Base-by-base conservation (phyloP, 2,888 invertebrate genomes). In the Scaptomyza caliginosa region DNA sequence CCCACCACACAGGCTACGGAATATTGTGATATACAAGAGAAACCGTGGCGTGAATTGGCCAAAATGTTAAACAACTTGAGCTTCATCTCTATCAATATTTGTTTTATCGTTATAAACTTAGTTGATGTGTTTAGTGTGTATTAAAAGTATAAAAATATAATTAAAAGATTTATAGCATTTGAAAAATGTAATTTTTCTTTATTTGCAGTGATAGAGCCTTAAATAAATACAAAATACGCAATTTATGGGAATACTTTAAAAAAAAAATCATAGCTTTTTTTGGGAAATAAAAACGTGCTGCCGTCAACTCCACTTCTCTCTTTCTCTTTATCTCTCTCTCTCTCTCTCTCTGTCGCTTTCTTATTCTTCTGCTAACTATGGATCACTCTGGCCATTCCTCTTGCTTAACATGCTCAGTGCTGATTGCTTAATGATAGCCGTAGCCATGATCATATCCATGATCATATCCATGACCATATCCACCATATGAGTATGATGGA, bases 21-120 rank as follows among this genome's bases (percentile, higher is more conserved):
- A 7, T 90, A 77, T 45, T 66, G 88, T n/a, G 72, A 71, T 2
- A 72, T 88, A 4, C 87, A 90, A 57, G 73, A 86, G 38, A 71
- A 87, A 40, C 91, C 91, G 2, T 91, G 91, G 91, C 77, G 69
- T 2, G 88, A 90, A 42, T 30, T 91, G 28, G 80, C 88, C 8
- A 89, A 86, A 59, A 77, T 89, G 1, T 11, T 90, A 1, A 90
- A 90, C 58, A 88, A 85, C 16, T 10, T 75, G 0, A 77, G 84
- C 28, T 88, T 88, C 26, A 57, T 90, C 16, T 45, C 65, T 3
- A 51, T 89, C 2, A 80, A 68, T 42, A 42, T 86, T 2, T 46
- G 58, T 3, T 85, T 89, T 4, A 65, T 83, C 17, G 13, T 73
- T 0, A 26, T 80, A n/a, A 66, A 85, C 56, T 54, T 70, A 3